These are phyloP conservation scores for Rhinichthys klamathensis DNA, from an alignment of 2,113 vertebrate species.

Conservation along the genomic window DNA sequence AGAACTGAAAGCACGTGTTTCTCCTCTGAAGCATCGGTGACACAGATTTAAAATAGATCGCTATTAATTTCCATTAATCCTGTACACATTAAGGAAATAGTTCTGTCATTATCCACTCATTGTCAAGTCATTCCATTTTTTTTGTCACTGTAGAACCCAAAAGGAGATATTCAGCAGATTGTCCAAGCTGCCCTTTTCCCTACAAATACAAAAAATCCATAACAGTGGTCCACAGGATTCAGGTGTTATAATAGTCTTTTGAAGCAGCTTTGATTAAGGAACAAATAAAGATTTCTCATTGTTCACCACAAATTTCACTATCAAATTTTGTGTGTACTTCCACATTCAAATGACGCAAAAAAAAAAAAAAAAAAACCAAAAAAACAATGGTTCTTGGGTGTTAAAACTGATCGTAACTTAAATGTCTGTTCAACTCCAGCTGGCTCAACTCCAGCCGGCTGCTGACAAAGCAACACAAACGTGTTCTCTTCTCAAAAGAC, in stretches of 20 bases:
- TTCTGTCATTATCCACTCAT: not conserved
- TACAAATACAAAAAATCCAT: not conserved
- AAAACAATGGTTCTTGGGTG: no score
- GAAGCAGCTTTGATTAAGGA: not conserved
- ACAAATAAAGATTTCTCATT: not conserved
- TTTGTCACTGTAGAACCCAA: not conserved
- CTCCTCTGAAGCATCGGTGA: slow-evolving; percentile 11
- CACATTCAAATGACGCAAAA: no score
- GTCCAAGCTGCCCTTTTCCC: not conserved
- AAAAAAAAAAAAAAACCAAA: no score
- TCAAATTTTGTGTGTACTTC: not conserved
- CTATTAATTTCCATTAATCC: not conserved
- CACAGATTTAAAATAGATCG: slow-evolving; percentile 41
- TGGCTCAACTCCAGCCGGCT: no score
- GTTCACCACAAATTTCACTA: not conserved
- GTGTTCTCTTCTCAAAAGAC: slow-evolving; percentile 17
- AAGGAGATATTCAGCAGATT: not conserved
- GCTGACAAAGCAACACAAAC: slow-evolving; percentile 16
- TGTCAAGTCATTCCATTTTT: not conserved
- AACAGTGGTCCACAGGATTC: not conserved
- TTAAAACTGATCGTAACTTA: no score
- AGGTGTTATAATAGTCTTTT: not conserved
- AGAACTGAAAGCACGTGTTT: not conserved
- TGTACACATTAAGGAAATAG: slow-evolving; percentile 3
- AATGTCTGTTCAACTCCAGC: no score